Evolutionary conservation across 1,140 invertebrate genomes (phyloP), one percentile per base, ranked within the genome.

Genomic region (Ruditapes philippinarum): DNA sequence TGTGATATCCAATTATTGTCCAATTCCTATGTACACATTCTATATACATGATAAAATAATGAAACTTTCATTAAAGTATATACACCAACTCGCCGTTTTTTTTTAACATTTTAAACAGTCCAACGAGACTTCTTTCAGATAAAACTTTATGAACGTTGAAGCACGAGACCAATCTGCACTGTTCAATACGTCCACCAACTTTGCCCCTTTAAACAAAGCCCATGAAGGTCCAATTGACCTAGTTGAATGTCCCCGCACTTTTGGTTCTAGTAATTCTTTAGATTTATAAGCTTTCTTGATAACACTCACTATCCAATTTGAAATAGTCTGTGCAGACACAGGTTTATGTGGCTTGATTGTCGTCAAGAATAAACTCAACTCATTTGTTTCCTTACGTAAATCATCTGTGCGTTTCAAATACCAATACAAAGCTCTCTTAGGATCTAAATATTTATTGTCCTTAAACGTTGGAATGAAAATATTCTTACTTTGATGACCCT

Each of bases 131-230:
- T n/a, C n/a, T n/a, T n/a, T 49, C 19, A 49, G 19, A 33, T 82
- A 82, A 62, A 68, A 25, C 14, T 45, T 45, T 5, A 45, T 7
- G 42, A 45, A 45, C 42, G 42, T 45, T 45, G 42, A 45, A 14
- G 42, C 42, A 14, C 14, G 42, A 45, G 5, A 7, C 78, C 78
- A 81, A 81, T 81, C 78, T 36, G 78, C 78, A 31, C 51, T 40
- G 3, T 12, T 19, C 22, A 81, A 31, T 7, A 81, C 5, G 42
- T 45, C 42, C 14, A 45, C 42, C 5, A 45, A 7, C 5, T 45
- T 45, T 45, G 86, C 86, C 0, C 78, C 40, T 19, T 88, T 88
- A 54, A 80, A 81, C 28, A 81, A 31, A 33, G 62, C 76, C 45
- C 78, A 81, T 62, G 86, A 81, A 31, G 86, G 76, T 19, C 86